phyloP scores from a whole-genome alignment of 2,888 invertebrate species.

The Agelastica alni region DNA sequence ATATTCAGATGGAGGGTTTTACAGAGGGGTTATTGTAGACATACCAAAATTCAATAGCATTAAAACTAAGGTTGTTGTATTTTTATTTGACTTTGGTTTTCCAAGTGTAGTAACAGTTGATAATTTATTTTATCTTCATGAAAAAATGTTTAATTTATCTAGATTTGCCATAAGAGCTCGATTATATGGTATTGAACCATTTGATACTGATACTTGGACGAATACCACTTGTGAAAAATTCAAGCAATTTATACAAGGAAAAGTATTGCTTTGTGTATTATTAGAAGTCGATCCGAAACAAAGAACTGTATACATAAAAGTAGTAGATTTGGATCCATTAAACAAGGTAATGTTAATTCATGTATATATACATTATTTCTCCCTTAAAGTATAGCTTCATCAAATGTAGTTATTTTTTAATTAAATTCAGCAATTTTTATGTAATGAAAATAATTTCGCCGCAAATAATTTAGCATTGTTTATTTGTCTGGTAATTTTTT shows the following conservation, averaged over 20 bases:
- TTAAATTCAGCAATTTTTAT: too few relatives aligned
- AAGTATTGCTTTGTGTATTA: constrained; percentile 26
- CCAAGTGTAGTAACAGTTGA: constrained; percentile 11
- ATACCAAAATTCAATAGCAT: constrained; percentile 20
- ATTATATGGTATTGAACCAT: constrained; percentile 25
- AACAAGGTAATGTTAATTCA: too few relatives aligned
- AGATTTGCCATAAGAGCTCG: constrained; percentile 30
- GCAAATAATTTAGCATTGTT: too few relatives aligned
- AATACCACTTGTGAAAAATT: constrained; percentile 20
- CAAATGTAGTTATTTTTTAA: too few relatives aligned
- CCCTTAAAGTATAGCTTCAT: too few relatives aligned
- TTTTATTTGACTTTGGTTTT: constrained; percentile 32
- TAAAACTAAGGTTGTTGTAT: constrained; percentile 18
- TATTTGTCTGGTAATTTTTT: too few relatives aligned
- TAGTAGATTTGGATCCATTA: constrained; percentile 12
- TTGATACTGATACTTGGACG: constrained; percentile 22
- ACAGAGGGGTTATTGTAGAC: constrained; percentile 29
- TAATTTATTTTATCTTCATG: constrained; percentile 24
- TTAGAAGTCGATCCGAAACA: constrained; percentile 14
- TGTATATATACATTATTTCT: too few relatives aligned
- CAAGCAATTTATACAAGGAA: constrained; percentile 18
- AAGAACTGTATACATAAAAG: constrained; percentile 20
- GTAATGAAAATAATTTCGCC: too few relatives aligned
- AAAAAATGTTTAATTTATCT: constrained; percentile 26
- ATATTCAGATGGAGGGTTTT: constrained; percentile 22